Evolutionary conservation across 1,140 invertebrate species (phyloP).

Genomic region (Heterodera schachtii): DNA sequence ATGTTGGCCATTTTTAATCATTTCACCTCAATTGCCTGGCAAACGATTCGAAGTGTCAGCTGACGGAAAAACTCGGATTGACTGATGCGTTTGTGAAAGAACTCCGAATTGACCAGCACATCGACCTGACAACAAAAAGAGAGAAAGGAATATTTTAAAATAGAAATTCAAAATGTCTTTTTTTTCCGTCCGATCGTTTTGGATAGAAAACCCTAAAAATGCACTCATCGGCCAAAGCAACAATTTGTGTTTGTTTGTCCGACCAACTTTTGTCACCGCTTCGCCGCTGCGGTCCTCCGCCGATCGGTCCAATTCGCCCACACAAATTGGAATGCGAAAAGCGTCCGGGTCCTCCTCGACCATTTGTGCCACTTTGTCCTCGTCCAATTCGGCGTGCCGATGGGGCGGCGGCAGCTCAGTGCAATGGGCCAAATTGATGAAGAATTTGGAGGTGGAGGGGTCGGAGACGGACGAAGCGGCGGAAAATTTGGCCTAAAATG

Average conservation of each 20-base stretch:
- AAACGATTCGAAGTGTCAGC: constrained; percentile 24
- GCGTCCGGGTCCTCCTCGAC: constrained; percentile 26
- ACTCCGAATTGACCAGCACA: constrained; percentile 40
- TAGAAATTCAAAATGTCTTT: too few species aligned
- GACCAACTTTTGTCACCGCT: constrained; percentile 4
- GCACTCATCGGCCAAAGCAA: too few species aligned
- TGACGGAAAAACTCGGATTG: constrained; percentile 42
- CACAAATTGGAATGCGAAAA: constrained; percentile 38
- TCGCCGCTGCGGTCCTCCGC: constrained; percentile 30
- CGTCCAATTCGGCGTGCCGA: constrained; percentile 30
- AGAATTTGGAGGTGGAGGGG: constrained; percentile 27
- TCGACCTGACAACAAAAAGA: constrained; percentile 34
- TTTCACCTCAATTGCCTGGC: constrained; percentile 25
- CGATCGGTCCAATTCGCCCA: constrained; percentile 33
- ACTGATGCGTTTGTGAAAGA: constrained; percentile 38
- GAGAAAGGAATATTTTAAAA: too few species aligned
- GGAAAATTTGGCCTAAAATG: constrained; percentile 11
- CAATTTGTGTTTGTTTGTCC: neutral
- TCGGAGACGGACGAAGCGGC: constrained; percentile 18
- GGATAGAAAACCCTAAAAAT: too few species aligned
- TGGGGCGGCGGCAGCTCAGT: constrained; percentile 31
- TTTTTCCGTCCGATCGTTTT: too few species aligned
- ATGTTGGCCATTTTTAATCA: too few species aligned
- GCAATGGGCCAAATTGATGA: constrained; percentile 41
- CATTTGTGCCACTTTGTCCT: constrained; percentile 35